Evolutionary conservation across 2,797 vertebrate genomes (phyloP), one percentile per base, ranked within the genome.

Genomic region (Lindbergichthys nudifrons): DNA sequence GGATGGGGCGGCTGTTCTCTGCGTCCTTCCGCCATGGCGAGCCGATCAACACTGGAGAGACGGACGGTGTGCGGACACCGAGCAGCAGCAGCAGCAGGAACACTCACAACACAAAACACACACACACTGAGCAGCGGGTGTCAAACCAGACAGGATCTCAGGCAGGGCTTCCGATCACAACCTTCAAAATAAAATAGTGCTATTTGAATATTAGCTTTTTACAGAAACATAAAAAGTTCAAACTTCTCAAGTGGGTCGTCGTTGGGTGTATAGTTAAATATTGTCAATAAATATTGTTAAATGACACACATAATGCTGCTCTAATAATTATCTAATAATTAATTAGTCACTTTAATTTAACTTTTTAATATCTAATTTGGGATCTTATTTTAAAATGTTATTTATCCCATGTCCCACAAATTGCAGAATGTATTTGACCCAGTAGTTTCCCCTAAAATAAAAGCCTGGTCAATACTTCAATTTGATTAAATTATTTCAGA

Each of bases 21-120:
- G 94, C 94, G 96, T 96, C 96, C 96, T 96, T 98, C 97, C 96
- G 97, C 97, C 97, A 98, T 98, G 94, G 95, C 93, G 94, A 95
- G 89, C 92, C 90, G 92, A 93, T 92, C 92, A 92, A 95, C 94
- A 96, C 94, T 96, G 91, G 92, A 51, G 32, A 90, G 80, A 82
- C 84, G 68, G 80, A 84, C 88, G 41, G 71, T 72, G 84, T 23
- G 83, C 76, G 89, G 86, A 89, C 84, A 79, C 83, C 46, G 85
- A 91, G n/a, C 26, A 1, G 26, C n/a, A 26, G 90, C 87, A 56
- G 81, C 85, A 83, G 84, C 90, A 91, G 89, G 89, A 91, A 68
- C 79, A 68, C 80, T 59, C 68, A 45, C 56, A 30, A 41, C 47
- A 21, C 58, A 62, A 16, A 14, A 51, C 67, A 68, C 76, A 72